Base-by-base conservation (phyloP, 92 coral and sea anemone species). In the Epizoanthus fatuus region DNA sequence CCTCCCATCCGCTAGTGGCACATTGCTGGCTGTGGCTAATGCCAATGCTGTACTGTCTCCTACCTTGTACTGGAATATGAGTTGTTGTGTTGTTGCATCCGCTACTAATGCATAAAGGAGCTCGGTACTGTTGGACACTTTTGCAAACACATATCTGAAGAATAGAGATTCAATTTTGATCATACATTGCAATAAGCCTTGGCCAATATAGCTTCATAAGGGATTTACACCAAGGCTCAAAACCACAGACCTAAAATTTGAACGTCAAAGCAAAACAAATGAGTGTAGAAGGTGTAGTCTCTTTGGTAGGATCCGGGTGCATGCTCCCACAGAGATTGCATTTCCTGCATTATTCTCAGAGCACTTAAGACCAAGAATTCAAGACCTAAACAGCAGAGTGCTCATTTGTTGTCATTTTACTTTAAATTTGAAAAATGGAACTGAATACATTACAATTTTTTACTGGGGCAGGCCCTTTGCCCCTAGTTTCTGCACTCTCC, bases 1-100 rank as follows among this genome's bases (percentile, higher is more conserved):
- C 42, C 60, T 59, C n/a, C 73, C 79, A 62, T 84, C 89, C 15
- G 69, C 44, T 67, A 88, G 35, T 40, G 70, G 55, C 67, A 66
- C 52, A 75, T 83, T 75, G 55, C 79, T 66, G n/a, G 78, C 45
- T 42, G 17, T 67, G 22, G 65, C 45, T 1, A 63, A 73, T 2
- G 13, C 11, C 4, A 53, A 11, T 52, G 79, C 47, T 32, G 54
- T 44, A 73, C 63, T 53, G 29, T 59, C 60, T 20, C 44, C 45
- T 7, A 39, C 16, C 60, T 32, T 62, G 20, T 73, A 73, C 42
- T 29, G 63, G 40, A 73, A 73, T 53, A 8, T 73, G 12, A 73
- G 79, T 22, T 13, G 79, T 3, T 53, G 63, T 53, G 79, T 11
- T 73, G 63, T 40, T 49, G 79, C 12, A 7, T 73, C 44, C 0